Evolutionary conservation across 2,113 vertebrate species (phyloP), one percentile per base, ranked within the genome.

Genomic region (Sarotherodon lohbergeri): DNA sequence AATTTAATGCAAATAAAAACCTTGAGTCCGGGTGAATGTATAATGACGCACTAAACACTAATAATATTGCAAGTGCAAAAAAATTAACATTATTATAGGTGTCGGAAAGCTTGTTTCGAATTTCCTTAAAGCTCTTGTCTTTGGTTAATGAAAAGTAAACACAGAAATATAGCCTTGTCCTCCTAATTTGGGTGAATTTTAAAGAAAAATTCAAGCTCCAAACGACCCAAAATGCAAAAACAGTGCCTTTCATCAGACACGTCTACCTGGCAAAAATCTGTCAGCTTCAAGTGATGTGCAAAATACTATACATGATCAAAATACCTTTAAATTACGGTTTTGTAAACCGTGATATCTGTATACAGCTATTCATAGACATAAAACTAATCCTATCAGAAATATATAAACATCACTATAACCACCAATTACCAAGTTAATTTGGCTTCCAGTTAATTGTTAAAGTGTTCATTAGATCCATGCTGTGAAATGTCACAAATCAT

Each of bases 401-500:
- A 1, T 48, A 76, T 17, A 27, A 48, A 7, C 9, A 29, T 48
- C 13, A 7, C 14, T 12, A 63, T 76, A 29, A 76, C 16, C 1
- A 76, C 32, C 32, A 63, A n/a, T 36, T 63, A 63, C 16, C 9
- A 34, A 63, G 29, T 63, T 36, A 9, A 63, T 36, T 63, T 63
- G 29, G 29, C 59, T 63, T 63, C 59, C 29, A 36, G 32, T 36
- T 63, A 63, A 36, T 36, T 63, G 5, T 34, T 63, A 36, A 34
- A 63, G 5, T 19, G 32, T 36, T 36, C 59, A n/a, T 36, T 32
- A 34, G 9, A 7, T 63, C 59, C 59, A 34, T 63, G 29, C 29
- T 34, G 59, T 63, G 59, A 63, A 34, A 34, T 61, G 59, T 63
- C 9, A 63, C 59, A 63, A 63, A 63, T 63, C 9, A 63, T 36